These are phyloP conservation scores for Dermolepida albohirtum DNA, from an alignment of 2,888 invertebrate species.

Conservation along the genomic window DNA sequence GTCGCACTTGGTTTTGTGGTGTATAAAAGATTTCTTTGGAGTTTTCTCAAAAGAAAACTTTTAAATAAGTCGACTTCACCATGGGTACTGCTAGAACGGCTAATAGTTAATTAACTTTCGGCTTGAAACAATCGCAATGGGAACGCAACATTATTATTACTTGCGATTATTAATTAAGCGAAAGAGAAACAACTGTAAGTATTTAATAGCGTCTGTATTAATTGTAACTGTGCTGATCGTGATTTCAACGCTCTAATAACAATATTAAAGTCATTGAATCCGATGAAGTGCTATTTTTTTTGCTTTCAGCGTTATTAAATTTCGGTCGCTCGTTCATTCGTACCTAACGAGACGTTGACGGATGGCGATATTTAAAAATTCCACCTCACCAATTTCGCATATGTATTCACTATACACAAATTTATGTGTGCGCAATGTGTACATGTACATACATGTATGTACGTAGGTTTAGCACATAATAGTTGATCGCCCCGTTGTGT, in stretches of 20 bases:
- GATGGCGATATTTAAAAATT: constrained; percentile 28
- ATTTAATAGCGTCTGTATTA: constrained; percentile 24
- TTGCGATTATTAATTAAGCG: constrained; percentile 16
- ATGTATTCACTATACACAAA: not conserved
- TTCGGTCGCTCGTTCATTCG: not conserved
- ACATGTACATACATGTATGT: too few relatives aligned
- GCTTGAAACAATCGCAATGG: constrained; percentile 7
- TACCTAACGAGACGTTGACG: constrained; percentile 22
- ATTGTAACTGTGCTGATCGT: constrained; percentile 23
- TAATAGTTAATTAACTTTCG: constrained; percentile 9
- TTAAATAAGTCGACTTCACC: not conserved
- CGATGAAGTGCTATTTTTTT: constrained; percentile 12
- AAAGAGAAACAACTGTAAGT: constrained; percentile 4
- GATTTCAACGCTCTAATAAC: constrained; percentile 29
- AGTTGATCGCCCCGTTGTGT: constrained; percentile 4
- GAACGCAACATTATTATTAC: constrained; percentile 6
- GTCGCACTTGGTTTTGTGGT: too few relatives aligned
- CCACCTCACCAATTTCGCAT: constrained; percentile 6
- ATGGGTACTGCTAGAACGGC: not conserved
- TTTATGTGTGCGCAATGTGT: not conserved
- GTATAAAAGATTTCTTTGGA: not conserved
- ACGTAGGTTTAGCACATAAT: too few relatives aligned
- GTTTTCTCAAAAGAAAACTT: not conserved
- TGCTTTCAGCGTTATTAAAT: constrained; percentile 18
- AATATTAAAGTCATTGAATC: constrained; percentile 11